These are phyloP conservation scores for Mystacides longicornis DNA, from an alignment of 2,888 invertebrate genomes.

Conservation along the genomic window DNA sequence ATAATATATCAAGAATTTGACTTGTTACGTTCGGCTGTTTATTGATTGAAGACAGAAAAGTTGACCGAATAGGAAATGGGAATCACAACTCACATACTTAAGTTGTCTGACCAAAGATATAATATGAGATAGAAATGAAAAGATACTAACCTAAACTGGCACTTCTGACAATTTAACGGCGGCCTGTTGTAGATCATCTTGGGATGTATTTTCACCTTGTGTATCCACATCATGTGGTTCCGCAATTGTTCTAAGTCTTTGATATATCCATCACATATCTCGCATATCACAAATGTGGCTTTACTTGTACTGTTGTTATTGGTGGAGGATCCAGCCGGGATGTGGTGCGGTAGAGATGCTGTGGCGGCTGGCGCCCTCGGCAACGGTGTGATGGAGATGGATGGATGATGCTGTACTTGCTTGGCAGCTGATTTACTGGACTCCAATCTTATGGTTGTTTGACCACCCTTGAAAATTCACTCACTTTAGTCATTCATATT, in stretches of 20 bases:
- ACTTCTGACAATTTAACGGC: slow-evolving; percentile 92
- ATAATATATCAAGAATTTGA: no score
- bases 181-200: slow-evolving; percentile 94
- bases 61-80: no score
- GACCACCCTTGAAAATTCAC: slow-evolving; percentile 14
- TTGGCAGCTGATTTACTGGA: neutral
- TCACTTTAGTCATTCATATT: no score
- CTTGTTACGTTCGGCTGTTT: no score
- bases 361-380: slow-evolving; percentile 48
- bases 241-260: slow-evolving; percentile 89
- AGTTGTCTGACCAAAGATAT: no score
- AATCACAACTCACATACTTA: no score
- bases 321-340: slow-evolving; percentile 20
- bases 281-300: slow-evolving; percentile 72
- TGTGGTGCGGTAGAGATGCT: slow-evolving; percentile 29
- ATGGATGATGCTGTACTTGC: slow-evolving; percentile 59
- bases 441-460: slow-evolving; percentile 11
- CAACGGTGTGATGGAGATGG: slow-evolving; percentile 84
- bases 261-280: slow-evolving; percentile 95
- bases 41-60: no score
- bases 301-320: no score
- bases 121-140: neutral
- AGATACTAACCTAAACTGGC: slow-evolving; percentile 59
- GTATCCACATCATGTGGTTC: slow-evolving; percentile 97
- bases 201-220: slow-evolving; percentile 93